Evolutionary conservation across 2,888 invertebrate species (phyloP), one percentile per base, ranked within the genome.

Genomic region (Leucophenga montana): DNA sequence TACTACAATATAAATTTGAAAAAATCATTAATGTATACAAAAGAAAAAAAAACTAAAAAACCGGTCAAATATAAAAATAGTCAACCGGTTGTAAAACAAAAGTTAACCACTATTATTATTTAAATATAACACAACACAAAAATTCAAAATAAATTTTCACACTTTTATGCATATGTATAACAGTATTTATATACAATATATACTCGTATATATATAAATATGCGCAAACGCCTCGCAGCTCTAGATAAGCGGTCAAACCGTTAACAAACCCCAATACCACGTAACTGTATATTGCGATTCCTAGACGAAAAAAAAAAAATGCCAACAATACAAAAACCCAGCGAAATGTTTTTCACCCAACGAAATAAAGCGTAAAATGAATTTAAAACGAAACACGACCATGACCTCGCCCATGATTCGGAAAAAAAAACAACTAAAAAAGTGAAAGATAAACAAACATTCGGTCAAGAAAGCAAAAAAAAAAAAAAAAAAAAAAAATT

Each of bases 401-500:
- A 33, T 64, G 62, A 48, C 62, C 62, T 64, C 62, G 27, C 62
- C 62, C 61, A 61, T 39, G 44, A 39, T 16, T 16, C 11, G 18
- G 20, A 39, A 61, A 53, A 18, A 18, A 18, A 18, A 18, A 13
- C 54, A 1, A 54, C 18, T 18, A 11, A 54, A 54, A 54, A 54
- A 54, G 20, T 1, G 22, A 54, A 54, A 53, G 9, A 53, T 16
- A 53, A 53, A 53, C 16, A 16, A 14, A 27, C 57, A 14, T 8
- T 50, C n/a, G 50, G 16, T 50, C 16, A 50, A 13, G 14, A 6
- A 27, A 27, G 27, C 27, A 27, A 27, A 50, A 50, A 50, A 8
- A 13, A 27, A 57, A 57, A 20, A 57, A 27, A 27, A 14, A 57
- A 57, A 1, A 18, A 4, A n/a, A 57, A 57, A 13, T 1, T 20